Conservation (phyloP, 2,113 vertebrate genomes). For the Percina caprodes region DNA sequence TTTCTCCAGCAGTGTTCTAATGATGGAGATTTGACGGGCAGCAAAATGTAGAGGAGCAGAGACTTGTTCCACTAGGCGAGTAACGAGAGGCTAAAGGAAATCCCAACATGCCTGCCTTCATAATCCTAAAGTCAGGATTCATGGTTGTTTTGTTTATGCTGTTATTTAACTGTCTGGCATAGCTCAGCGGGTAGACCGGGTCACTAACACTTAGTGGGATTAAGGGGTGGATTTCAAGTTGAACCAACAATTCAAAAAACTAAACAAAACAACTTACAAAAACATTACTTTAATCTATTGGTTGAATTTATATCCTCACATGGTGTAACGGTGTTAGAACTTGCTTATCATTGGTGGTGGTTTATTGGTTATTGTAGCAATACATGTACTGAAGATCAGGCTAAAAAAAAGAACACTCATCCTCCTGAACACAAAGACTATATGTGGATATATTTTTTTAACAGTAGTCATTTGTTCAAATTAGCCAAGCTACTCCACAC, state of each 20-base stretch:
- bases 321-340: background rate
- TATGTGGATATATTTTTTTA: background rate
- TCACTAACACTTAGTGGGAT: conserved; percentile 53
- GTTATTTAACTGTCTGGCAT: conserved; percentile 56
- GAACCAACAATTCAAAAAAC: conserved; percentile 11
- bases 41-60: conserved; percentile 57
- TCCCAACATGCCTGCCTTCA: conserved; percentile 47
- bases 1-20: conserved; percentile 58
- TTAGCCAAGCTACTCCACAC: conserved; percentile 9
- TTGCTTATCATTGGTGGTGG: background rate
- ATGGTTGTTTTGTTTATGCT: conserved; percentile 54
- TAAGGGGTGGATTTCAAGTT: conserved; percentile 38
- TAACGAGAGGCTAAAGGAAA: conserved; percentile 56
- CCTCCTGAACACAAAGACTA: background rate
- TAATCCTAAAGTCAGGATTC: conserved; percentile 64
- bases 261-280: background rate
- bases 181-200: conserved; percentile 32
- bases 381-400: background rate
- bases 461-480: conserved; percentile 35
- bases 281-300: background rate
- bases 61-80: conserved; percentile 48
- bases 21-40: conserved; percentile 67
- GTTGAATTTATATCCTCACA: background rate
- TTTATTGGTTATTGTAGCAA: background rate
- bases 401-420: conserved; percentile 1